Evolutionary conservation across 2,797 vertebrate genomes (phyloP), one percentile per base, ranked within the genome.

Genomic region (Enoplosus armatus): DNA sequence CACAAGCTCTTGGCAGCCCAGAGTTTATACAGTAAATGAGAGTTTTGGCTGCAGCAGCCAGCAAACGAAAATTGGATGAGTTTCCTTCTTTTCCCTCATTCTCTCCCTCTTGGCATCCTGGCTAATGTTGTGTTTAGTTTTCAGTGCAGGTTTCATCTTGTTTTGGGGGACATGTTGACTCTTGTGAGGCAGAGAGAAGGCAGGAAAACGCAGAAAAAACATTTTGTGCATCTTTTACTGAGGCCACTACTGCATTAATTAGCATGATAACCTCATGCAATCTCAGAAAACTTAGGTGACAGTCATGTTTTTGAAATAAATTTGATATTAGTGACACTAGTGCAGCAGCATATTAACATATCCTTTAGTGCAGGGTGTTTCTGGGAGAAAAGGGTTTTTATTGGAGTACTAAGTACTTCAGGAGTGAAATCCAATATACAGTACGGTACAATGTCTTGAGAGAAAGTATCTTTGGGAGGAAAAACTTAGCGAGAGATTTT

Each of bases 1-100:
- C 82, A 64, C 37, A 0, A 83, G 86, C 77, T 89, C 77, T 87
- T 92, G 91, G 90, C 91, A 89, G 83, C 64, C 43, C 0, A 0
- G 51, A 80, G 77, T 89, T 93, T 92, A 86, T 84, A 88, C 83
- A 89, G 84, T 90, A 92, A 93, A 92, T 90, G 86, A 91, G 89
- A 84, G 84, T 91, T 92, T 92, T 90, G 89, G 90, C 90, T 83
- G 85, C 71, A 56, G 60, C 2, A 20, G 77, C 88, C 79, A 78
- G 75, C 73, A 85, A 88, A 82, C 3, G 65, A 83, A 90, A 82
- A 89, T 91, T 92, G 86, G 87, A 92, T 82, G 83, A 82, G 85
- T 70, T 84, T 84, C 82, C 72, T 77, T 72, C 63, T 66, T 77
- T 75, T 68, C 79, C 71, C 77, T 84, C 45, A 39, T 66, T 81